Conservation (phyloP, 2,113 vertebrate species). For the Bagarius yarrelli region DNA sequence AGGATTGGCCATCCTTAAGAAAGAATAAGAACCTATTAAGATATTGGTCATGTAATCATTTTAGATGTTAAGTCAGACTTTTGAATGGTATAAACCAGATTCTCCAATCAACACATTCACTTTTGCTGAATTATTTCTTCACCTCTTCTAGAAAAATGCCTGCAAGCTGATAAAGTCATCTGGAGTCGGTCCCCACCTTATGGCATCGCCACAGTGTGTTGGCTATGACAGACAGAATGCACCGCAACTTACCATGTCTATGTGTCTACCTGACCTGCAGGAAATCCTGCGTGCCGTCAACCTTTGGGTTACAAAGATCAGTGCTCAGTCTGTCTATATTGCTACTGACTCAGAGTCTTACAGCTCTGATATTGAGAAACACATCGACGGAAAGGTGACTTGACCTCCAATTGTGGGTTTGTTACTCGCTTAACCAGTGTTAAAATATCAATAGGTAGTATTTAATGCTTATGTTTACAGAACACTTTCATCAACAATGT, state of each 20-base stretch:
- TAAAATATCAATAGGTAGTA: neutral
- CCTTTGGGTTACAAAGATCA: conserved; percentile 79
- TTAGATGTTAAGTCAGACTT: neutral
- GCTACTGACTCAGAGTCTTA: conserved; percentile 90
- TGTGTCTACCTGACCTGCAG: conserved; percentile 87
- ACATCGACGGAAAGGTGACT: conserved; percentile 81
- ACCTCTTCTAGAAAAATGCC: conserved; percentile 79
- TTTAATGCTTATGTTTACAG: neutral
- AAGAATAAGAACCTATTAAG: too few species aligned
- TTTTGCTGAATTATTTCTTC: neutral
- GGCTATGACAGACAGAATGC: conserved; percentile 81
- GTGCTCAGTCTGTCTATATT: conserved; percentile 82
- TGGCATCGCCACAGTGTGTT: conserved; percentile 95
- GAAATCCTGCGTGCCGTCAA: conserved; percentile 84
- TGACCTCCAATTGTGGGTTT: neutral
- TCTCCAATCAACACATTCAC: neutral
- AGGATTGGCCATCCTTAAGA: too few species aligned
- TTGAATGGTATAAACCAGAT: neutral
- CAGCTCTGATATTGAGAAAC: conserved; percentile 76
- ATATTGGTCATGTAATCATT: too few species aligned
- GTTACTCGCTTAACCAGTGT: neutral
- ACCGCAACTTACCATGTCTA: conserved; percentile 78
- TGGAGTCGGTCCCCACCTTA: conserved; percentile 85
- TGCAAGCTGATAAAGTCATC: conserved; percentile 85
- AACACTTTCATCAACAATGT: neutral